phyloP scores from a whole-genome alignment of 2,113 vertebrate genomes.

The Myodes glareolus region DNA sequence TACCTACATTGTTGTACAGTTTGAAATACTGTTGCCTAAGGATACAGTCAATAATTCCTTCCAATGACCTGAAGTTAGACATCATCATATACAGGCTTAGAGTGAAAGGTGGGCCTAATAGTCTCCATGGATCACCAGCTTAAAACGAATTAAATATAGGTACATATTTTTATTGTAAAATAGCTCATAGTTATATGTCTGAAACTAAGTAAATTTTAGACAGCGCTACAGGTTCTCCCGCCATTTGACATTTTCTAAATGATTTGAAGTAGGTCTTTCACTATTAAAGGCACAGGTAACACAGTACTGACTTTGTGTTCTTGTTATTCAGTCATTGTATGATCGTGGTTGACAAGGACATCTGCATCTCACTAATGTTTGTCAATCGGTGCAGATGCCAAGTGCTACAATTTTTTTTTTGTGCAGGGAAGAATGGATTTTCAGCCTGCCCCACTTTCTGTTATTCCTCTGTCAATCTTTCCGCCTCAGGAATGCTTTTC shows the following conservation, averaged over 20 bases:
- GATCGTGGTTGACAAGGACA: slow-evolving; percentile 82
- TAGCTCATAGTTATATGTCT: slow-evolving; percentile 76
- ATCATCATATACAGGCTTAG: slow-evolving; percentile 10
- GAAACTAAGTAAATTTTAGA: slow-evolving; percentile 75
- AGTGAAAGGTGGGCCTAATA: slow-evolving; percentile 64
- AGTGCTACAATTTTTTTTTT: not conserved
- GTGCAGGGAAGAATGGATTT: slow-evolving; percentile 48
- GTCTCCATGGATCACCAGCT: not conserved
- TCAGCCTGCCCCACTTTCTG: no score
- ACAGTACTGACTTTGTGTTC: slow-evolving; percentile 81
- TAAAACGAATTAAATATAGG: slow-evolving; percentile 53
- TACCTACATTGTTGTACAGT: slow-evolving; percentile 65
- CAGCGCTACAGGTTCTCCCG: slow-evolving; percentile 70
- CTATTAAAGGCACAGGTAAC: slow-evolving; percentile 75
- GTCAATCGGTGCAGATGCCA: slow-evolving; percentile 64
- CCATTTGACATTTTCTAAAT: slow-evolving; percentile 74
- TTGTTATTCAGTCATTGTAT: slow-evolving; percentile 79
- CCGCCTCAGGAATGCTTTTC: slow-evolving; percentile 55
- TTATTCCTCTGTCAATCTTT: slow-evolving; percentile 10
- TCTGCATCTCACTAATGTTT: slow-evolving; percentile 69
- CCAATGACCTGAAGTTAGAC: slow-evolving; percentile 43
- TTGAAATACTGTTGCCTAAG: slow-evolving; percentile 51
- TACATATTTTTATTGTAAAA: slow-evolving; percentile 57
- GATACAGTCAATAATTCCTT: slow-evolving; percentile 40
- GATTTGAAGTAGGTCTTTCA: slow-evolving; percentile 73